Base-by-base conservation (phyloP, 2,888 invertebrate genomes). In the Petrolisthes manimaculis region DNA sequence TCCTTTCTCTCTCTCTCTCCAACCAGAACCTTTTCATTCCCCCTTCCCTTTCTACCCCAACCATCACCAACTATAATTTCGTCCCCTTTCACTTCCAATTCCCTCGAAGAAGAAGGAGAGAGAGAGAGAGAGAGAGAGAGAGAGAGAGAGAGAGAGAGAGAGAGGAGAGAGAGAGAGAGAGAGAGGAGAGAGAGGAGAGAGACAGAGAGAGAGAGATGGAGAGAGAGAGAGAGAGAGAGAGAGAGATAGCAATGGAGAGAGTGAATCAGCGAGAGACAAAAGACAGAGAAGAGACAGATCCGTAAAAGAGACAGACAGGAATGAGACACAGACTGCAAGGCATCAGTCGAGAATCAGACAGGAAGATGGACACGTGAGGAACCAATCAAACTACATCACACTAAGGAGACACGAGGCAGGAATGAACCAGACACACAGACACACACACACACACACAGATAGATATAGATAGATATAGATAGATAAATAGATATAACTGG, bases 201-300 rank as follows among this genome's bases (percentile, higher is more conserved):
- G 56, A 67, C 18, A 78, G 75, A 21, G 75, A 82, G 54, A 51
- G 56, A 56, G 75, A 75, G 61, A 77, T 18, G 77, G 37, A 77
- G 56, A n/a, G n/a, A n/a, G n/a, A n/a, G n/a, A n/a, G n/a, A n/a
- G n/a, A n/a, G n/a, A n/a, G n/a, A n/a, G n/a, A n/a, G n/a, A n/a
- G n/a, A n/a, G n/a, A n/a, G n/a, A n/a, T n/a, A n/a, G n/a, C n/a
- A n/a, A n/a, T n/a, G n/a, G n/a, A n/a, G n/a, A n/a, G n/a, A n/a
- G n/a, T n/a, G n/a, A 56, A 8, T 6, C 21, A 21, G 4, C 54
- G n/a, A 55, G 12, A 79, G 14, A 21, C 18, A 24, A n/a, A 18
- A 37, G 53, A 18, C 37, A 79, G 53, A n/a, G 51, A 24, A 75
- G 21, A 74, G 3, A 71, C 71, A 71, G 24, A 5, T 6, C 74